These are phyloP conservation scores for Pollenia labialis DNA, from an alignment of 2,888 invertebrate species.

Conservation along the genomic window DNA sequence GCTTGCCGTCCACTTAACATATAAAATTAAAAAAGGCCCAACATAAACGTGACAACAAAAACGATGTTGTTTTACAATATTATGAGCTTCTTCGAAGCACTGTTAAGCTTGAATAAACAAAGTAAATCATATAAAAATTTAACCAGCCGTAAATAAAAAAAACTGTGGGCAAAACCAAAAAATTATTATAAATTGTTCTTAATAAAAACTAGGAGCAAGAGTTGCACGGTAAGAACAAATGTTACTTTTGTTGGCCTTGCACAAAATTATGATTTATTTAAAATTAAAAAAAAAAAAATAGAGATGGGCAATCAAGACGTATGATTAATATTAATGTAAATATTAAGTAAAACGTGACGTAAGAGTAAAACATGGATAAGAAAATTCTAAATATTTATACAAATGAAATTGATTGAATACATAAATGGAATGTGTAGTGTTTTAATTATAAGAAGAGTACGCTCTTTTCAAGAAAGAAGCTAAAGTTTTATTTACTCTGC, in stretches of 20 bases:
- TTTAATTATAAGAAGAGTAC: too few relatives aligned
- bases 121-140: conserved; percentile 56
- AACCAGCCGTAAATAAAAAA: conserved; percentile 46
- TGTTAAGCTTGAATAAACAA: conserved; percentile 32
- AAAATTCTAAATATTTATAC: too few relatives aligned
- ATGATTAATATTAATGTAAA: conserved; percentile 15
- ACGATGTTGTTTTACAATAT: conserved; percentile 10
- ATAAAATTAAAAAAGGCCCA: too few relatives aligned
- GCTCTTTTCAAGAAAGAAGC: too few relatives aligned
- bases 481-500: too few relatives aligned
- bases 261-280: conserved; percentile 37
- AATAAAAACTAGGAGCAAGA: not conserved
- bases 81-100: conserved; percentile 7
- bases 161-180: not conserved
- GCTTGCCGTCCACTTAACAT: too few relatives aligned
- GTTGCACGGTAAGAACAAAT: not conserved
- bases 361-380: not conserved
- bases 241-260: not conserved
- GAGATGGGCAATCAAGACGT: conserved; percentile 5
- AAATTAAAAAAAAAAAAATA: conserved; percentile 25
- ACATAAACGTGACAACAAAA: not conserved
- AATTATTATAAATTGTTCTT: conserved; percentile 20
- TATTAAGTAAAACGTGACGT: conserved; percentile 8
- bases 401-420: too few relatives aligned
- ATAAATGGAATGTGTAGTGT: too few relatives aligned